Percentiles rank a stretch among this genome's conserved stretches.
Conservation (phyloP, 1,140 invertebrate genomes). For the Ephestia elutella region DNA sequence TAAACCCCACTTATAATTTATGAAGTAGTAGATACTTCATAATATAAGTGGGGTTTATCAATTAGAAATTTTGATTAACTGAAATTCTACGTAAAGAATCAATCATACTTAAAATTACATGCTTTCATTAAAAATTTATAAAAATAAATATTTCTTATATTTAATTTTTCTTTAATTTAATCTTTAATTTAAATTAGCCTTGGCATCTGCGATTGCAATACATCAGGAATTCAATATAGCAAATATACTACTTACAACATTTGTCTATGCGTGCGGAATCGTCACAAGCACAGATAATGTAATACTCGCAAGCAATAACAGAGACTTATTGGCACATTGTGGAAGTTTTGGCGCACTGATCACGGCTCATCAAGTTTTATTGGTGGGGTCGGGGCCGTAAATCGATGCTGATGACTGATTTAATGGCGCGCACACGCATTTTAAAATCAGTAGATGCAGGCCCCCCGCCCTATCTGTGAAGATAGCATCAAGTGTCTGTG, state of each 20-base stretch:
- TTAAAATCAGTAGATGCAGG: constrained; percentile 30
- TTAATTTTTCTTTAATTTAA: background rate
- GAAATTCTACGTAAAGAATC: too few species aligned
- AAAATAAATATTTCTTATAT: background rate
- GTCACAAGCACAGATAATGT: too few species aligned
- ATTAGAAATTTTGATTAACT: too few species aligned
- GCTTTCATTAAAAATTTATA: too few species aligned
- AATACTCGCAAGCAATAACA: constrained; percentile 27
- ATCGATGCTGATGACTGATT: constrained; percentile 57
- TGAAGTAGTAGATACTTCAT: too few species aligned
- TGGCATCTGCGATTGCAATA: background rate
- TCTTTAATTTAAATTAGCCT: background rate
- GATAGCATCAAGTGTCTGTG: background rate
- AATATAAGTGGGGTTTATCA: too few species aligned
- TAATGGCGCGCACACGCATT: constrained; percentile 48
- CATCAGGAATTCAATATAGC: constrained; percentile 11
- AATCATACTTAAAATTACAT: too few species aligned
- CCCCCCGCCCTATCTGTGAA: background rate
- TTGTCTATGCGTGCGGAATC: constrained; percentile 23
- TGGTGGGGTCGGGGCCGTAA: constrained; percentile 49
- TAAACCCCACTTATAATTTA: too few species aligned
- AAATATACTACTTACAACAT: constrained; percentile 9
- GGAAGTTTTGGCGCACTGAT: constrained; percentile 50
- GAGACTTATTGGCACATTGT: constrained; percentile 37
- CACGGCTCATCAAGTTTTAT: constrained; percentile 64